Base-by-base conservation (phyloP, 2,113 vertebrate species). In the Ceratotherium simum region DNA sequence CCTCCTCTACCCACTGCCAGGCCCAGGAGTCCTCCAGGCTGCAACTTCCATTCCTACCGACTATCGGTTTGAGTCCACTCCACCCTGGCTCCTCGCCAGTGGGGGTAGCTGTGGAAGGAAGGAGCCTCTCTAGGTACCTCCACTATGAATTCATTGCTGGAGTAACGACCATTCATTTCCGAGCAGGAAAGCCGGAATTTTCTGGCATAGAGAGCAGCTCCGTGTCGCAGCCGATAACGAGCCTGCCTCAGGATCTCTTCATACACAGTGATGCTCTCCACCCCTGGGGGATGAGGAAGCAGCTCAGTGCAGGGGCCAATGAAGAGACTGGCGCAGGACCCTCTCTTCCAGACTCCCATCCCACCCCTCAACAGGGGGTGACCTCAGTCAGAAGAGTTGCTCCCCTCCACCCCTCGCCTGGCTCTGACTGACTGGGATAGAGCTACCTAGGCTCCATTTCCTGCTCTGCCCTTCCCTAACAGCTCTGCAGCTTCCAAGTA, bases 111-210 rank as follows among this genome's bases (percentile, higher is more conserved):
- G 1, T 16, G 46, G n/a, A 18, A 39, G 78, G n/a, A 58, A 62
- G 25, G 56, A 58, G 20, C 39, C 27, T 36, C 20, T 21, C 33
- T 20, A 1, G 48, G 60, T 99, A 99, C 99, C 99, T 99, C 99
- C 64, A 99, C 99, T 18, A 99, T 99, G 95, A 99, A 99, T 96
- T 99, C 99, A 2, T 99, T 99, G 99, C 99, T 99, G 93, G 99
- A 99, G 98, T 99, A 99, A 86, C 99, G 99, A 56, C 99, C 99
- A 0, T 99, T 99, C 99, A 99, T 99, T 98, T 99, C 99, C 0
- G 99, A 99, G 99, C 99, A 99, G 96, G 99, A 99, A 84, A 99
- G 99, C 64, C 99, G 99, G 98, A 99, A 99, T 81, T 99, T 99
- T 96, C 99, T 99, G 96, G 99, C 99, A 1, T 99, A 99, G 82